These are phyloP conservation scores for Enteromius radiatus DNA, from an alignment of 2,797 vertebrate species.

Conservation along the genomic window DNA sequence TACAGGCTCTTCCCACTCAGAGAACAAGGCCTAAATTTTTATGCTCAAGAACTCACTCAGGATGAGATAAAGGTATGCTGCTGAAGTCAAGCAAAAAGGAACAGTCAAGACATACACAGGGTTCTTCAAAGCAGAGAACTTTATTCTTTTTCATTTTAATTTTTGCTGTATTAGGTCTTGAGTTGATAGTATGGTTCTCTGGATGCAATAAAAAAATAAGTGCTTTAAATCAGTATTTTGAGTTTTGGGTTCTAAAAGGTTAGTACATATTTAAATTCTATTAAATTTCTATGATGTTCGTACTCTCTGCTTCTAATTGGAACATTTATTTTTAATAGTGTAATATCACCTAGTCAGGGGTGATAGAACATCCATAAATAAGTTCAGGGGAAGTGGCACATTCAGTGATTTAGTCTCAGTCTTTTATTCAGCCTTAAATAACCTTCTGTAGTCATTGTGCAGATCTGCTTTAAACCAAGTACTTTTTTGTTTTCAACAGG, in stretches of 20 bases:
- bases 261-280: neutral
- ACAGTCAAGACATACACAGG: neutral
- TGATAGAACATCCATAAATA: constrained; percentile 34
- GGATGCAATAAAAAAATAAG: neutral
- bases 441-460: neutral
- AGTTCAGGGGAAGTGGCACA: neutral
- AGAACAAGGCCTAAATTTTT: constrained; percentile 98
- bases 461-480: constrained; percentile 28
- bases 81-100: neutral
- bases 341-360: neutral
- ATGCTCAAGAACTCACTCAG: constrained; percentile 97
- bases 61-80: constrained; percentile 94
- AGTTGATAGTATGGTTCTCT: neutral
- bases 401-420: neutral
- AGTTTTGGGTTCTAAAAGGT: neutral
- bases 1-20: constrained; percentile 94
- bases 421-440: neutral
- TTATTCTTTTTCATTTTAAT: no score
- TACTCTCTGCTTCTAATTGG: constrained; percentile 1
- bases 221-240: neutral
- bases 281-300: no score
- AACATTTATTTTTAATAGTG: constrained; percentile 7
- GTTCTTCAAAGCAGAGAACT: neutral
- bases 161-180: neutral
- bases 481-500: constrained; percentile 73